Base-by-base conservation (phyloP, 2,113 vertebrate species). In the Epinephelus lanceolatus region DNA sequence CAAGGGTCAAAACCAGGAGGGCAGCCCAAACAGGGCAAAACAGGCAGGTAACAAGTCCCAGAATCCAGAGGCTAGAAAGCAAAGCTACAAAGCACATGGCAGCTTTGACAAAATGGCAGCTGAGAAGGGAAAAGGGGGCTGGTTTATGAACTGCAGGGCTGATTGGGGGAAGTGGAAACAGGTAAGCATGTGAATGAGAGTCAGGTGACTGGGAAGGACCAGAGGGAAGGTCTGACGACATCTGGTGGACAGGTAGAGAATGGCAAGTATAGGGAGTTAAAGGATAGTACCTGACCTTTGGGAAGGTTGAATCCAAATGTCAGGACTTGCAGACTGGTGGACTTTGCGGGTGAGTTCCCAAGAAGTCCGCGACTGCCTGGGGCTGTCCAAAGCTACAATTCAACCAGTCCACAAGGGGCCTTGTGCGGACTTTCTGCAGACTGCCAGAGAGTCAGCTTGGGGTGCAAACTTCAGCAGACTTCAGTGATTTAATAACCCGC, bases 231-330 rank as follows among this genome's bases (percentile, higher is more conserved):
- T 61, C 27, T 42, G 37, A 65, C 21, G 62, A 19, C 62, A 40
- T 42, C 61, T 42, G 61, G 61, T 65, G 62, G 37, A 65, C 62
- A 65, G 62, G 62, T 65, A 42, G 62, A 47, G 6, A 47, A 47
- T 10, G n/a, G 40, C 63, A 66, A 21, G 21, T 65, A 11, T 25
- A 37, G 33, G 33, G 33, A 6, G 33, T 11, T 19, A 21, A 3
- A 62, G 6, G 25, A 62, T 5, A 37, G 60, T 21, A 11, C 27
- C 10, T 61, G 18, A 18, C 60, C 30, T 62, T 9, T 18, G 60
- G 18, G 30, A 37, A 5, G 33, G 6, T 30, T 30, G 30, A 30
- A 30, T 30, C 30, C 30, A 30, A 30, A 30, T 30, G 30, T 30
- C 30, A 30, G 4, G 4, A 30, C 4, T 30, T 30, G 30, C 30